phyloP scores from a whole-genome alignment of 37 sponge, comb jelly and placozoan genomes.

The Hormiphora californensis region DNA sequence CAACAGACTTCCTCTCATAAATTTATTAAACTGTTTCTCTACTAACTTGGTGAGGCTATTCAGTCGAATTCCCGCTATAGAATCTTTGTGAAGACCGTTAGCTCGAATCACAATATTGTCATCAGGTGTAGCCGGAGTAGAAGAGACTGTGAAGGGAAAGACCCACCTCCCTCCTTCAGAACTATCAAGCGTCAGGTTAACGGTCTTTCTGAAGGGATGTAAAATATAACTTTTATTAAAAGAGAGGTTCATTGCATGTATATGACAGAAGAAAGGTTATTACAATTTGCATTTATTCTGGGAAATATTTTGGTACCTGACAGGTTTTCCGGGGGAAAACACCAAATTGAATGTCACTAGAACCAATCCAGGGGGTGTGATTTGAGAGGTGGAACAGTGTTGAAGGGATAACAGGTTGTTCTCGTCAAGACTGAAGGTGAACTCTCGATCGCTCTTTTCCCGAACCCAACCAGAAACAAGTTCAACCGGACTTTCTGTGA shows the following conservation, averaged over 20 bases:
- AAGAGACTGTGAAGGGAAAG: constrained; percentile 62
- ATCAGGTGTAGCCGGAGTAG: constrained; percentile 62
- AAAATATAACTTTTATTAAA: neutral
- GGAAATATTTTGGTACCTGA: constrained; percentile 60
- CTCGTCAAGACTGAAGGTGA: constrained; percentile 31
- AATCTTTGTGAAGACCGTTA: constrained; percentile 61
- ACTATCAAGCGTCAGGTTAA: constrained; percentile 60
- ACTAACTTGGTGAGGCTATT: constrained; percentile 59
- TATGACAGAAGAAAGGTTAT: too few relatives aligned
- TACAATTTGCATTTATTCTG: too few relatives aligned
- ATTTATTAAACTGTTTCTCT: neutral
- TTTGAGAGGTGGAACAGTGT: constrained; percentile 16
- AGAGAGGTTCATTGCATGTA: too few relatives aligned
- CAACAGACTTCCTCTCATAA: neutral
- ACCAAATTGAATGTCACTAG: constrained; percentile 61
- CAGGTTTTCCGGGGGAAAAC: constrained; percentile 68
- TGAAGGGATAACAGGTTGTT: neutral
- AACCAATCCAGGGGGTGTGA: neutral
- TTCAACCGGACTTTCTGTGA: constrained; percentile 10
- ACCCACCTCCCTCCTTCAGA: constrained; percentile 66
- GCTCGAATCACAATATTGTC: constrained; percentile 68
- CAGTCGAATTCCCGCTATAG: constrained; percentile 63
- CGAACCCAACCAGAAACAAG: constrained; percentile 1
- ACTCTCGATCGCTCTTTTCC: neutral
- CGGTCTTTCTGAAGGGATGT: constrained; percentile 57